phyloP scores from a whole-genome alignment of 1,140 invertebrate genomes.

The Conus ventricosus region DNA sequence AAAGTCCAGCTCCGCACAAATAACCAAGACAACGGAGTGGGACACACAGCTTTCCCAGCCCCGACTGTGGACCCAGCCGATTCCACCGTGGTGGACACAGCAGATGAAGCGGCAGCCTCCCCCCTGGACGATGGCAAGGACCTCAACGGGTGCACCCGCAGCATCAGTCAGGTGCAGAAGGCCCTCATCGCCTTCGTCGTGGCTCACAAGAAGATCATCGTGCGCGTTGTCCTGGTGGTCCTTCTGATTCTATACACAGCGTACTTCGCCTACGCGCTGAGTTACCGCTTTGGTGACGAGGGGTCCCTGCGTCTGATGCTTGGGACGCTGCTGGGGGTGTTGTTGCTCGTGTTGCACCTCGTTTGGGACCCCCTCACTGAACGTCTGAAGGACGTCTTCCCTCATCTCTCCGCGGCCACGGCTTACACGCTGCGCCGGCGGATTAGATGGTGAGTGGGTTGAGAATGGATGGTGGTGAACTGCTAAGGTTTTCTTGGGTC shows the following conservation, averaged over 20 bases:
- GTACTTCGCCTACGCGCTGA: slow-evolving; percentile 50
- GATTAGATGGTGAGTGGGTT: not conserved
- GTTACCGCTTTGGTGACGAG: slow-evolving; percentile 62
- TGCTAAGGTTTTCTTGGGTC: no score
- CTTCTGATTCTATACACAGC: slow-evolving; percentile 44
- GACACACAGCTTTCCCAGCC: not conserved
- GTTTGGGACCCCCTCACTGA: not conserved
- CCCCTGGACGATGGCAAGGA: slow-evolving; percentile 6
- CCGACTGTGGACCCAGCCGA: not conserved
- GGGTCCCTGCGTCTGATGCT: slow-evolving; percentile 60
- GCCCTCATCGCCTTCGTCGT: not conserved
- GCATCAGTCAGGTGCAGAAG: not conserved
- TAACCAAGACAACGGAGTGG: not conserved
- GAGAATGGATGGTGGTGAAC: no score
- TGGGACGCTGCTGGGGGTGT: slow-evolving; percentile 39
- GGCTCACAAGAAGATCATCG: slow-evolving; percentile 29
- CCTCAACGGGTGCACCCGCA: slow-evolving; percentile 24
- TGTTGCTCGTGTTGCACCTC: not conserved
- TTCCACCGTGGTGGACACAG: not conserved
- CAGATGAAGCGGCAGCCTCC: not conserved
- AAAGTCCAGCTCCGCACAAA: not conserved
- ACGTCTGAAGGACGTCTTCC: not conserved
- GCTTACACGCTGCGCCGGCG: not conserved
- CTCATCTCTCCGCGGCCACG: not conserved
- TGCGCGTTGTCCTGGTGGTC: slow-evolving; percentile 24